Conservation (phyloP, 1,140 invertebrate species). For the Tetragnatha versicolor region DNA sequence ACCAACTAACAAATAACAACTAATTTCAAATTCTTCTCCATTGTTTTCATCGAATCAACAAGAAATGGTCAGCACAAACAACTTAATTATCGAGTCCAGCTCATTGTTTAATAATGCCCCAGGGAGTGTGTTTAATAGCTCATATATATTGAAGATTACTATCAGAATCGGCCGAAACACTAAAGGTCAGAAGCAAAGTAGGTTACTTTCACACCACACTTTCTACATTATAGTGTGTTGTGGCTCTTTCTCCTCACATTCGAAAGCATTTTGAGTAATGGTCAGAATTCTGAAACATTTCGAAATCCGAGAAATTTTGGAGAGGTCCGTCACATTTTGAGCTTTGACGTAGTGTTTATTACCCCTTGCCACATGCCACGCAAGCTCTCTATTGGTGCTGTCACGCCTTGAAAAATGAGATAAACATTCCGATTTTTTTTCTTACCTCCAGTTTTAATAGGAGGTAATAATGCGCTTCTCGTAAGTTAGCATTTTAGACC, state of each 20-base stretch:
- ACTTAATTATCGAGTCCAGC: constrained; percentile 23
- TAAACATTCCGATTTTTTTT: constrained; percentile 15
- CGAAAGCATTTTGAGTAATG: background rate
- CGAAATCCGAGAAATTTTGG: too few relatives aligned
- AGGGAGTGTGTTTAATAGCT: constrained; percentile 3
- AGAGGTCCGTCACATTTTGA: background rate
- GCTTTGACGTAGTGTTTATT: background rate
- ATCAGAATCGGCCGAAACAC: constrained; percentile 40
- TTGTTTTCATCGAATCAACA: background rate
- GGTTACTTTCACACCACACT: constrained; percentile 16
- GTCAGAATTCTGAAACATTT: background rate
- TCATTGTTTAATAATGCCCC: constrained; percentile 13
- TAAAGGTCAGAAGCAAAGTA: constrained; percentile 16
- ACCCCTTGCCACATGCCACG: background rate
- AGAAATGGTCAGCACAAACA: constrained; percentile 8
- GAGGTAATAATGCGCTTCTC: constrained; percentile 2
- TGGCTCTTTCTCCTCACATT: background rate
- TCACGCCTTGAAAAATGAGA: constrained; percentile 25
- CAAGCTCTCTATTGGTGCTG: background rate
- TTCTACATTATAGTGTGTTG: background rate
- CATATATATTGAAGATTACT: constrained; percentile 32
- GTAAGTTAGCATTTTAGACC: constrained; percentile 13
- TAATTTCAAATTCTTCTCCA: constrained; percentile 12
- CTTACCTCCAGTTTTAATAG: background rate
- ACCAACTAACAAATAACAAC: too few relatives aligned